Evolutionary conservation across 2,113 vertebrate species (phyloP).

Genomic region (Hypomesus transpacificus): DNA sequence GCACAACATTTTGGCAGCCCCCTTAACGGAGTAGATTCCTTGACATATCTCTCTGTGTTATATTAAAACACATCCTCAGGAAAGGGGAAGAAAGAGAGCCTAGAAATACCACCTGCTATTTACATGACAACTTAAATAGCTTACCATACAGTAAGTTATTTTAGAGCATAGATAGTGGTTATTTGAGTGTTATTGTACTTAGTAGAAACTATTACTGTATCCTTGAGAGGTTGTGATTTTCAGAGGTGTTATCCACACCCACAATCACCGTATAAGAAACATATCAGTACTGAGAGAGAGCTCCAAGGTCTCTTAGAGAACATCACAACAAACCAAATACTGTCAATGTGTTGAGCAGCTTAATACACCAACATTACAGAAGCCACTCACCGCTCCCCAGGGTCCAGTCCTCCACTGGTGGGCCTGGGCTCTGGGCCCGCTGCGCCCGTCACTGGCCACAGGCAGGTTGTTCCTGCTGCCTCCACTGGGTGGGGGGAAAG

Average conservation of each 20-base stretch:
- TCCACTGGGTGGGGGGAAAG: conserved; percentile 67
- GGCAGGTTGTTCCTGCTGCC: conserved; percentile 70
- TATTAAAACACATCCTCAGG: conserved; percentile 37
- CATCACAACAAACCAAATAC: too few relatives aligned
- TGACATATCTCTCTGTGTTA: conserved; percentile 11
- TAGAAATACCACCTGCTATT: conserved; percentile 41
- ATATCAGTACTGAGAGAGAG: too few relatives aligned
- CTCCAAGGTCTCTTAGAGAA: too few relatives aligned
- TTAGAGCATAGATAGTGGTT: background rate
- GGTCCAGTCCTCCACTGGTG: conserved; percentile 96
- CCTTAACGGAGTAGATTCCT: background rate
- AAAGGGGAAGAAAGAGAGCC: conserved; percentile 41
- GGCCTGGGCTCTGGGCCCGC: conserved; percentile 67
- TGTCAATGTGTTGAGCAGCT: too few relatives aligned
- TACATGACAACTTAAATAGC: conserved; percentile 41
- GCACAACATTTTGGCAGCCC: background rate
- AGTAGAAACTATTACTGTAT: too few relatives aligned
- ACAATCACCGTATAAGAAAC: too few relatives aligned
- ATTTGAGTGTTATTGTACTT: conserved; percentile 13
- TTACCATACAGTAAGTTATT: background rate
- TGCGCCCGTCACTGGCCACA: conserved; percentile 43
- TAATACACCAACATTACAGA: too few relatives aligned
- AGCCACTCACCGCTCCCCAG: conserved; percentile 91
- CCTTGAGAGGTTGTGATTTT: too few relatives aligned
- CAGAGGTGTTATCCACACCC: too few relatives aligned